Base-by-base conservation (phyloP, 37 sponge, comb jelly and placozoan genomes). In the Corticium candelabrum region DNA sequence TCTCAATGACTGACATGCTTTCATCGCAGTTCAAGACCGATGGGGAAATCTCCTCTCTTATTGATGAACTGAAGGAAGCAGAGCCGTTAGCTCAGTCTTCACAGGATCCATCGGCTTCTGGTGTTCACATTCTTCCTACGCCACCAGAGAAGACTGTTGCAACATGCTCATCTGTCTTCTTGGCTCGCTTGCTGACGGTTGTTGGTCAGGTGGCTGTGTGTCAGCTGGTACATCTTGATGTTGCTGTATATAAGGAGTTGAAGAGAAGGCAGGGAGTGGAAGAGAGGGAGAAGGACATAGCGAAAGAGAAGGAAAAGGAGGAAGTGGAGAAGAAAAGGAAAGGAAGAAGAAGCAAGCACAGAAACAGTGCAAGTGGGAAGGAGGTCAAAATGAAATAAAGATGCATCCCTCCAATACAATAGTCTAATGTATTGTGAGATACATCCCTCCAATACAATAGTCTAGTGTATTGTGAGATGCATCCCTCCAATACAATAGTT, bases 161-260 rank as follows among this genome's bases (percentile, higher is more conserved):
- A 32, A n/a, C 27, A 15, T 79, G 79, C 21, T 69, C 34, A 15
- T 69, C 79, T 3, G 1, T 90, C 1, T 2, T 77, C 27, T 77
- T 93, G 41, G 68, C 84, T 39, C 88, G 94, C n/a, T 74, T 93
- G 37, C 40, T 89, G 5, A 68, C 68, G 50, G 37, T 39, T 37
- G 79, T 41, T 1, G 94, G 94, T 1, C 82, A 87, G 31, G 80
- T 86, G 37, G 88, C 86, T 0, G 79, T 81, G 37, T 41, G 67
- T 33, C 85, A 85, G 37, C 68, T 93, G 39, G 50, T 87, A 5
- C 86, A 90, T 41, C 68, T 87, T 33, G 90, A 93, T 41, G 62
- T 41, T 37, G 41, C 35, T 71, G 56, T 87, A 0, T 7, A 34
- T 37, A 79, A 38, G 29, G 88, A 91, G 72, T 39, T 88, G 40